Base-by-base conservation (phyloP, 2,797 vertebrate species). In the Clarias platycephalus region DNA sequence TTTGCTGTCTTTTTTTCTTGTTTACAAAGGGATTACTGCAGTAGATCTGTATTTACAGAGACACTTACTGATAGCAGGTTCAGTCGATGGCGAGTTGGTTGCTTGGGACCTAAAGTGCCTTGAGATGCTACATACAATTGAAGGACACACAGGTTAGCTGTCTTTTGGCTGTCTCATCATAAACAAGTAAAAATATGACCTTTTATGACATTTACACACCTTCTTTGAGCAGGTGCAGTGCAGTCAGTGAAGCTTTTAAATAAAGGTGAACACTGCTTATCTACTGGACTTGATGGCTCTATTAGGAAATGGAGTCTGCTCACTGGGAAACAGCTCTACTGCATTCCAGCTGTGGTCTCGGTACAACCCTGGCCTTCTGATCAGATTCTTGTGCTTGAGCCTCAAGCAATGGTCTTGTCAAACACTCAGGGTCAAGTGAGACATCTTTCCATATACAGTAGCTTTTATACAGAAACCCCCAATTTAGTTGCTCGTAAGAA, bases 291-390 rank as follows among this genome's bases (percentile, higher is more conserved):
- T 20, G 96, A 97, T 37, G 88, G 90, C 57, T 95, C 92, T 0
- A 86, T 97, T 88, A 88, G 62, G 53, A 88, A 91, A 80, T 96
- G 96, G 96, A 93, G 92, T 84, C 86, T 96, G 57, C 87, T 86
- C 16, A 94, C 89, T 7, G 94, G 95, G 80, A 93, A 91, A 85
- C 91, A 93, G 88, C 90, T 94, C 86, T 92, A 92, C 83, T 90
- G 90, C 80, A 91, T 95, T 80, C 87, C 90, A 58, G 91, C 94
- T 10, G 92, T 85, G 24, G 82, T 80, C 22, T 85, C 88, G 0
- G 18, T 85, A 20, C 82, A 88, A 62, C 81, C 85, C 37, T 78
- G 83, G 75, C 82, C 77, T 26, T 18, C 77, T 71, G 64, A 85
- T 37, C 86, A 84, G 22, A 18, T 53, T 89, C 89, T 31, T 37